phyloP scores from a whole-genome alignment of 2,888 invertebrate species.

The Pyrrhia umbra region DNA sequence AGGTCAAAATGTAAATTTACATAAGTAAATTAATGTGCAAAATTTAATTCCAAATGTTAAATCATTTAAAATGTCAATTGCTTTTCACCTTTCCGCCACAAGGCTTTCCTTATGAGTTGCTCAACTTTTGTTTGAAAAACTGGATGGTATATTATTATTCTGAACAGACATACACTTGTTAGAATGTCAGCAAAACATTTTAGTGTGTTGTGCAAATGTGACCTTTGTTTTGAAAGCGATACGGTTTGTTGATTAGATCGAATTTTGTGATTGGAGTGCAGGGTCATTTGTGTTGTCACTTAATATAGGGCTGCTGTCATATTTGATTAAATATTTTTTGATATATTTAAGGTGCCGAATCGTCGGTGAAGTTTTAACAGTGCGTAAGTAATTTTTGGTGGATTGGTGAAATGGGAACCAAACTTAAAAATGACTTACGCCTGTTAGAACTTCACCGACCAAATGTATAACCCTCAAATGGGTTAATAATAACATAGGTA shows the following conservation, averaged over 20 bases:
- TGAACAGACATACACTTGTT: conserved; percentile 23
- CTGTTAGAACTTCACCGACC: too few species aligned
- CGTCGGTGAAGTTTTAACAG: too few species aligned
- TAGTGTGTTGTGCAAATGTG: conserved; percentile 51
- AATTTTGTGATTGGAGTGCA: conserved; percentile 32
- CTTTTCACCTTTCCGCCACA: neutral
- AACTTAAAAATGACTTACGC: too few species aligned
- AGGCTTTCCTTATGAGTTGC: conserved; percentile 36
- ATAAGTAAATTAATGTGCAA: conserved; percentile 18
- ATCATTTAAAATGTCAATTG: conserved; percentile 27
- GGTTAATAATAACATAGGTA: too few species aligned
- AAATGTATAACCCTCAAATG: too few species aligned
- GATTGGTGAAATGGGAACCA: too few species aligned
- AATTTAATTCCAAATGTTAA: conserved; percentile 24
- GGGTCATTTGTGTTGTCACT: conserved; percentile 51
- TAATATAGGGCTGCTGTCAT: neutral
- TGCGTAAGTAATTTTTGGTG: too few species aligned
- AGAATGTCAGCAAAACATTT: conserved; percentile 55
- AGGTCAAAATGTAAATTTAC: conserved; percentile 15
- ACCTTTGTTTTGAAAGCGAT: conserved; percentile 52
- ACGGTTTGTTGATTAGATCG: conserved; percentile 53
- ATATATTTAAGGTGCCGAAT: too few species aligned
- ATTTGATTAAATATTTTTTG: neutral
- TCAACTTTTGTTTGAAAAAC: conserved; percentile 15
- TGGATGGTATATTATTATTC: conserved; percentile 18